Evolutionary conservation across 2,797 vertebrate genomes (phyloP), one percentile per base, ranked within the genome.

Genomic region (Acrossocheilus fasciatus): DNA sequence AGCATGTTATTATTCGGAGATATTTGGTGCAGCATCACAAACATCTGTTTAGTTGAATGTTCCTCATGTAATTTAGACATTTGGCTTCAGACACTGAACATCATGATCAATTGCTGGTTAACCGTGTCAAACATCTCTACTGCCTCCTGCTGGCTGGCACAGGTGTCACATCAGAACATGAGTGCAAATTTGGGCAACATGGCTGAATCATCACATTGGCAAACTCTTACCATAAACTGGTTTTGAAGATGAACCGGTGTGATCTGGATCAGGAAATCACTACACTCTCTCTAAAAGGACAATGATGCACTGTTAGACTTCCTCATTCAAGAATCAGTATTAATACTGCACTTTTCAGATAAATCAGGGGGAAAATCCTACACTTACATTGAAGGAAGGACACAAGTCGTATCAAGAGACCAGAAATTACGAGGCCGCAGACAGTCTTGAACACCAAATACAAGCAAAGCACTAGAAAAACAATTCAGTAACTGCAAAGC

Each of bases 131-230:
- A 77, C 52, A 36, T n/a, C 30, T 84, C 39, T 73, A 43, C 70
- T 18, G 52, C 86, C 89, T 9, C 66, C 87, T 87, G 76, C 3
- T 81, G 89, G 83, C 41, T n/a, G n/a, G 6, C 80, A 39, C 6
- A 12, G 15, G 52, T 20, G 83, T 12, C 74, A 59, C 89, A 36
- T 30, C 20, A 1, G 26, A 15, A 34, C 41, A 82, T 43, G 14
- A 36, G 30, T 52, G 45, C 20, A 20, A 20, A 59, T 47, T 11
- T 26, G 10, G 2, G n/a, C n/a, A 26, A 26, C 59, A 23, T 43
- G 78, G 3, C 15, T 11, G 17, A 45, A 47, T 20, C 8, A 18
- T 17, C 47, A 45, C 14, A 47, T 7, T 66, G 41, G 9, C n/a
- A 68, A 73, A 45, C 43, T 74, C 72, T 74, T 74, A 75, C 45